These are phyloP conservation scores for Tetropium fuscum DNA, from an alignment of 2,888 invertebrate genomes.

Conservation along the genomic window DNA sequence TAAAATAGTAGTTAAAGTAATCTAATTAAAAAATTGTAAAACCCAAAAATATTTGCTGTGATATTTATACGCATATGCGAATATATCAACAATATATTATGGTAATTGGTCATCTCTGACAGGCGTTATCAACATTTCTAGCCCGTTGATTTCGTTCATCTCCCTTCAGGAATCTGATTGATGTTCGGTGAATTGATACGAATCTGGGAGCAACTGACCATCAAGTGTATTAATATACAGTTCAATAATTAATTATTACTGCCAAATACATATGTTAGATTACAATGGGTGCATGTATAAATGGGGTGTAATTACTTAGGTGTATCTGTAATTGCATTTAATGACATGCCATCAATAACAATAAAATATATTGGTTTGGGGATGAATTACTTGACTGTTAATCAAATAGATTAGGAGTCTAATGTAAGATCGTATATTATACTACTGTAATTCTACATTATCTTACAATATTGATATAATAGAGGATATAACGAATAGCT, in stretches of 20 bases:
- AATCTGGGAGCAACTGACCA: conserved; percentile 46
- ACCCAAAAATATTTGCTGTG: too few species aligned
- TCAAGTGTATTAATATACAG: conserved; percentile 47
- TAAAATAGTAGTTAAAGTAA: too few species aligned
- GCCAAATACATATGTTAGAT: conserved; percentile 40
- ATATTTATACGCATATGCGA: too few species aligned
- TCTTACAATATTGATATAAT: too few species aligned
- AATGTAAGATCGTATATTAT: too few species aligned
- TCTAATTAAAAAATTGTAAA: too few species aligned
- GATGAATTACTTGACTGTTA: not conserved
- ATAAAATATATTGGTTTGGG: conserved; percentile 1
- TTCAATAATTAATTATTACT: conserved; percentile 46
- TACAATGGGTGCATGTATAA: conserved; percentile 19
- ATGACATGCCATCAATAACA: conserved; percentile 11
- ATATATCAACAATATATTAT: conserved; percentile 37
- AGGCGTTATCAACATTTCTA: conserved; percentile 44
- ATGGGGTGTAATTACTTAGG: conserved; percentile 18
- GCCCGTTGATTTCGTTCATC: conserved; percentile 35
- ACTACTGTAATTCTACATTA: too few species aligned
- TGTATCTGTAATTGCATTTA: conserved; percentile 20
- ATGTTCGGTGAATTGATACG: conserved; percentile 47
- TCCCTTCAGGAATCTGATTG: conserved; percentile 46
- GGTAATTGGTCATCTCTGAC: conserved; percentile 42
- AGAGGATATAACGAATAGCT: too few species aligned
- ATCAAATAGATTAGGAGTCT: not conserved